These are phyloP conservation scores for Gallinago stenura DNA, from an alignment of 2,797 vertebrate genomes.

Conservation along the genomic window DNA sequence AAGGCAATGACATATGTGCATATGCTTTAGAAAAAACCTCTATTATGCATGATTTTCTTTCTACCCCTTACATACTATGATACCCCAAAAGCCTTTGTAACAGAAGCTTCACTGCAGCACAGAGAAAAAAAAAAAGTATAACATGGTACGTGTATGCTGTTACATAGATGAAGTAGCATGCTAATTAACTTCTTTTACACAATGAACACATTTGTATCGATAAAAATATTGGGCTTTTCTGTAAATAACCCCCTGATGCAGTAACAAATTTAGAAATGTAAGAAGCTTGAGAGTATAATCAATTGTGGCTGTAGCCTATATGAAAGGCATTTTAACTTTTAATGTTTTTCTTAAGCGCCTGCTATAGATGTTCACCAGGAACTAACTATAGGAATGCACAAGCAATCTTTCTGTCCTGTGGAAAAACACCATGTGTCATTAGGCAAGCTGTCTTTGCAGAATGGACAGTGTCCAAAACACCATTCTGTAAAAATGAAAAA, in stretches of 20 bases:
- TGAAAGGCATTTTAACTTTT: not conserved
- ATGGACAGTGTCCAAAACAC: slow-evolving; percentile 67
- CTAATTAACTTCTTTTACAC: not conserved
- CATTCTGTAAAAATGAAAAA: slow-evolving; percentile 63
- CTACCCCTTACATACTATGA: not conserved
- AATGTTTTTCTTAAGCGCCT: not conserved
- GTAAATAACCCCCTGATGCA: not conserved
- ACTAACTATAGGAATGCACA: not conserved
- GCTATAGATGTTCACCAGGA: not conserved
- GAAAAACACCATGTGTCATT: slow-evolving; percentile 48
- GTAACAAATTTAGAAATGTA: not conserved
- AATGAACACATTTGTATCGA: not conserved
- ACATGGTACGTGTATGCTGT: fast-evolving
- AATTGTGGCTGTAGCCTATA: not conserved
- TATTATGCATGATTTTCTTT: not conserved
- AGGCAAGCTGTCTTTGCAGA: slow-evolving; percentile 59
- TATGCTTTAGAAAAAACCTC: not conserved
- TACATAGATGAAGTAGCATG: not conserved
- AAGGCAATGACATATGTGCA: not conserved
- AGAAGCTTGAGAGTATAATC: not conserved
- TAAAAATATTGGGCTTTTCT: not conserved
- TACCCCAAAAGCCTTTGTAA: not conserved
- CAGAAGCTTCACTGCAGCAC: not conserved
- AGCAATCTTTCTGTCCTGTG: slow-evolving; percentile 3
- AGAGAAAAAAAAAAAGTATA: not conserved